Evolutionary conservation across 2,797 vertebrate genomes (phyloP), one percentile per base, ranked within the genome.

Genomic region (Coilia nasus): DNA sequence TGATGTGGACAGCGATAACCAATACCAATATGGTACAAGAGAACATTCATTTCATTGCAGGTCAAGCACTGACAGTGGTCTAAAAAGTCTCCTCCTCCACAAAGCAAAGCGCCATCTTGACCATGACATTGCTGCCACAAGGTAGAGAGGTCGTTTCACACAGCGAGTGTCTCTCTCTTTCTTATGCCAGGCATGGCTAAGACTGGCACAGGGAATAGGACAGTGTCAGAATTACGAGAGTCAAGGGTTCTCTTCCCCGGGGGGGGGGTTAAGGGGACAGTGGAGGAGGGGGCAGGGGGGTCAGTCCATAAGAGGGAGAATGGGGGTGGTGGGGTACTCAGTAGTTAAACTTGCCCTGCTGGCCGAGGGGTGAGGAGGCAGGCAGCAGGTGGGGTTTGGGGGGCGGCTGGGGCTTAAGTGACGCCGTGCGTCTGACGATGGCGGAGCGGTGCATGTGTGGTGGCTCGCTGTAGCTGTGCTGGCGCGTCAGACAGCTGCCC

Each of bases 401-500:
- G 0, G 94, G 92, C 21, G 92, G 54, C 15, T 95, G 93, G 0
- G 96, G 94, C 90, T 96, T 97, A 44, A 96, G 92, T 0, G 95
- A 93, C 2, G 92, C 91, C 0, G 96, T 95, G 23, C 96, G 93
- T 60, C 96, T 95, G 28, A 96, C 87, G 54, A 94, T 50, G 0
- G 94, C 92, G 0, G 92, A 90, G 31, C 94, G 91, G 67, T 93
- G 94, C 1, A 41, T 78, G 0, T 88, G 91, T 0, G 91, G 92
- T 10, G 92, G 93, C 9, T 94, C 94, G 12, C 91, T 95, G 93
- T 95, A 96, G n/a, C 96, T 96, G 91, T 95, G 96, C 87, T 96
- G 95, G 1, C 96, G 93, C 0, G 94, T 94, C 82, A 96, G 91
- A 88, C 94, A 96, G 47, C 91, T 14, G 59, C 87, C 90, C 21